Evolutionary conservation across 1,140 invertebrate genomes (phyloP).

Genomic region (Oncopodura yosiiana): DNA sequence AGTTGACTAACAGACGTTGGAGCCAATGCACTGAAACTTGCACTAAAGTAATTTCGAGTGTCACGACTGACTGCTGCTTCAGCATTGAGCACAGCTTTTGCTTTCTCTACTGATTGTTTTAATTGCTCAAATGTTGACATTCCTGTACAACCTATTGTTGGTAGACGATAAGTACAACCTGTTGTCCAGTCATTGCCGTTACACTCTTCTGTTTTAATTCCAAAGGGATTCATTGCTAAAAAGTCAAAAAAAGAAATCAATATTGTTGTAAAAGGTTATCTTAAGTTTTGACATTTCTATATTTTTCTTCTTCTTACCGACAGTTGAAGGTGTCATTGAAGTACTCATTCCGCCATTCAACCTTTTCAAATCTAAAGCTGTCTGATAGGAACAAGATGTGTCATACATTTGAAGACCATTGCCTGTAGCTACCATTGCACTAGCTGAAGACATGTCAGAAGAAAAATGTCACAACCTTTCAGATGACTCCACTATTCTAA

Average conservation of each 20-base stretch:
- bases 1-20: background rate
- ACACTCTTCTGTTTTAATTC: slow-evolving; percentile 48
- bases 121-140: slow-evolving; percentile 70
- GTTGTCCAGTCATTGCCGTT: slow-evolving; percentile 52
- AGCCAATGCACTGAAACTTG: slow-evolving; percentile 33
- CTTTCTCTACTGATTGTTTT: slow-evolving; percentile 78
- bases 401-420: slow-evolving; percentile 60
- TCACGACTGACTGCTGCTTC: slow-evolving; percentile 26
- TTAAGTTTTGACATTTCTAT: slow-evolving; percentile 7
- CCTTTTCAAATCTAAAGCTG: slow-evolving; percentile 70
- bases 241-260: slow-evolving; percentile 10
- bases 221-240: slow-evolving; percentile 34
- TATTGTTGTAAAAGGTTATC: slow-evolving; percentile 7
- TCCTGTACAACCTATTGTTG: slow-evolving; percentile 37
- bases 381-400: slow-evolving; percentile 77
- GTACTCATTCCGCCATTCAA: slow-evolving; percentile 41
- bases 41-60: slow-evolving; percentile 33
- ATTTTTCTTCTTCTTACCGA: slow-evolving; percentile 24
- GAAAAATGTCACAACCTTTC: background rate
- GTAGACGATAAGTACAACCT: slow-evolving; percentile 52
- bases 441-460: slow-evolving; percentile 33
- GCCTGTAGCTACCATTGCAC: slow-evolving; percentile 32
- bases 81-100: slow-evolving; percentile 60
- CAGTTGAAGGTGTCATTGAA: slow-evolving; percentile 34
- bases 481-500: too few relatives aligned